Conservation (phyloP, 2,113 vertebrate genomes). For the Hypomesus transpacificus region DNA sequence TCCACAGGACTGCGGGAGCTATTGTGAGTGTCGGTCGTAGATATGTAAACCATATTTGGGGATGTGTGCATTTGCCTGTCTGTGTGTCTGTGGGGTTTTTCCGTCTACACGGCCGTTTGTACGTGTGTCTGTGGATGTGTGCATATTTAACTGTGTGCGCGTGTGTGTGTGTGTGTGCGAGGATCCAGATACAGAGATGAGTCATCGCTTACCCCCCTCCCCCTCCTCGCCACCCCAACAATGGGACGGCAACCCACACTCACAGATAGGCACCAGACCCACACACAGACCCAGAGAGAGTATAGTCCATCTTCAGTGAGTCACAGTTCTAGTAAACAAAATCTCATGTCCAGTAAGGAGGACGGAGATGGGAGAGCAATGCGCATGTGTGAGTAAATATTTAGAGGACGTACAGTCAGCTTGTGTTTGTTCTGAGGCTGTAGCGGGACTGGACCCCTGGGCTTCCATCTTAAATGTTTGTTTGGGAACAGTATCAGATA, state of each 20-base stretch:
- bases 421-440: slow-evolving; percentile 41
- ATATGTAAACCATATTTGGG: slow-evolving; percentile 22
- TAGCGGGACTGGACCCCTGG: slow-evolving; percentile 18
- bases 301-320: no score
- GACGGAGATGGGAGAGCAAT: no score
- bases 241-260: no score
- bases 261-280: no score
- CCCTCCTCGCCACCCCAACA: no score
- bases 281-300: no score
- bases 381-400: no score
- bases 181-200: background rate
- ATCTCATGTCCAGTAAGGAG: no score
- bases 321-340: no score
- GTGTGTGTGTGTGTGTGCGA: slow-evolving; percentile 6
- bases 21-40: slow-evolving; percentile 21
- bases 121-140: background rate
- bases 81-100: background rate
- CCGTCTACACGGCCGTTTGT: background rate
- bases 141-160: background rate
- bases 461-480: slow-evolving; percentile 17
- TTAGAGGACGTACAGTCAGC: background rate
- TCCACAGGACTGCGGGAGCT: slow-evolving; percentile 24
- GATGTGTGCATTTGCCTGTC: background rate
- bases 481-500: slow-evolving; percentile 22
- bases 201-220: background rate